A percentile compares a stretch with the other conserved stretches of the same genome.
Evolutionary conservation across 2,888 invertebrate species (phyloP).

Genomic region (Craniophora ligustri): DNA sequence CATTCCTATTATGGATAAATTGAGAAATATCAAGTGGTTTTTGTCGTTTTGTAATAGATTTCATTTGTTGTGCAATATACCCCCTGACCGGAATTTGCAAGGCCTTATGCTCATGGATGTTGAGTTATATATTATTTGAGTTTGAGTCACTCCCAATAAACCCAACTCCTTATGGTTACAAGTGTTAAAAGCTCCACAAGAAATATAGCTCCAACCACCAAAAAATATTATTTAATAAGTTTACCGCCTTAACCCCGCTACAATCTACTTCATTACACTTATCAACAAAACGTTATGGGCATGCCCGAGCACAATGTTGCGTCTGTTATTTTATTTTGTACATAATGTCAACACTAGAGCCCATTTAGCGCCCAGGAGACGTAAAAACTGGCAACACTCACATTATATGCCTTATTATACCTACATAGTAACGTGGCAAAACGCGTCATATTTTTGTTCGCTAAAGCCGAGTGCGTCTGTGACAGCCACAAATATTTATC

Average conservation of each 20-base stretch:
- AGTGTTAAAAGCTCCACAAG: slow-evolving; percentile 7
- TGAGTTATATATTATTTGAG: no score
- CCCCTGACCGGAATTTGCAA: slow-evolving; percentile 23
- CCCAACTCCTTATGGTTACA: slow-evolving; percentile 11
- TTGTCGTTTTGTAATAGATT: slow-evolving; percentile 30
- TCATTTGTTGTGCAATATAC: slow-evolving; percentile 31
- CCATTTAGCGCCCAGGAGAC: slow-evolving; percentile 33
- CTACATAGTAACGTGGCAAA: slow-evolving; percentile 35
- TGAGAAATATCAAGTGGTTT: slow-evolving; percentile 27
- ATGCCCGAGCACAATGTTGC: slow-evolving; percentile 1
- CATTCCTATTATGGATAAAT: slow-evolving; percentile 33
- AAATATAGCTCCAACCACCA: slow-evolving; percentile 2
- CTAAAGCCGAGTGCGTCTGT: slow-evolving; percentile 52
- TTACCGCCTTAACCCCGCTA: slow-evolving; percentile 6
- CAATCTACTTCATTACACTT: slow-evolving; percentile 21
- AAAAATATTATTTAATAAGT: slow-evolving; percentile 16
- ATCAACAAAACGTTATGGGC: slow-evolving; percentile 21
- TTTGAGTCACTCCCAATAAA: no score
- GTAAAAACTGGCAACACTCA: slow-evolving; percentile 39
- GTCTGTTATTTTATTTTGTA: slow-evolving; percentile 39
- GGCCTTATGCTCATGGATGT: slow-evolving; percentile 5
- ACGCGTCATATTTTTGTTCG: slow-evolving; percentile 63
- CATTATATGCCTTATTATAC: slow-evolving; percentile 36
- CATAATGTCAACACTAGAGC: slow-evolving; percentile 48
- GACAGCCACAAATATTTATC: slow-evolving; percentile 73